A percentile compares a stretch with the other conserved stretches of the same genome.
Conservation (phyloP, 2,113 vertebrate genomes). For the Mesitornis unicolor region DNA sequence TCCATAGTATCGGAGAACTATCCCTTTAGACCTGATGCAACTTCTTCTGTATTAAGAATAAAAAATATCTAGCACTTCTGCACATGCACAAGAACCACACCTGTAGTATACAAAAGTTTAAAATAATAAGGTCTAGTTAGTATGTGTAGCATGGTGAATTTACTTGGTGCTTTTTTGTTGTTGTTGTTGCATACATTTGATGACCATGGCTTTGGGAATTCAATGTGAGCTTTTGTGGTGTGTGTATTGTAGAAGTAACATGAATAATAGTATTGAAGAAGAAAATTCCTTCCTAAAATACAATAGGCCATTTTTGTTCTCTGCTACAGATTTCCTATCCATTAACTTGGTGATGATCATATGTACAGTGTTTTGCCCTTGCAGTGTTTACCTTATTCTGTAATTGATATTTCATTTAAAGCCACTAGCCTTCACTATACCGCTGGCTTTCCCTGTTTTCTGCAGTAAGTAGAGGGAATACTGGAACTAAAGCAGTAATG, state of each 20-base stretch:
- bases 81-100: background rate
- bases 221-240: background rate
- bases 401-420: conserved; percentile 25
- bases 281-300: background rate
- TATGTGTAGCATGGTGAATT: background rate
- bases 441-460: background rate
- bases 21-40: background rate
- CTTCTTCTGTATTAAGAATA: background rate
- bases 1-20: background rate
- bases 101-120: background rate
- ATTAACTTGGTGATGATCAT: background rate
- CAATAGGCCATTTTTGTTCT: background rate
- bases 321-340: background rate
- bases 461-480: background rate
- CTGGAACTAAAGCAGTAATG: conserved; percentile 8
- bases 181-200: background rate
- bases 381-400: background rate
- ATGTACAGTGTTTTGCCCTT: background rate
- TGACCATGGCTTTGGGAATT: background rate
- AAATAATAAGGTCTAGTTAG: background rate
- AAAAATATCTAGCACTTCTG: background rate
- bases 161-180: background rate
- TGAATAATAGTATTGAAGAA: background rate
- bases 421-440: background rate
- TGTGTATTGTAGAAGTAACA: background rate